Percentiles rank a stretch among this genome's conserved stretches.
Evolutionary conservation across 2,113 vertebrate species (phyloP).

Genomic region (Leptobrachium leishanense): DNA sequence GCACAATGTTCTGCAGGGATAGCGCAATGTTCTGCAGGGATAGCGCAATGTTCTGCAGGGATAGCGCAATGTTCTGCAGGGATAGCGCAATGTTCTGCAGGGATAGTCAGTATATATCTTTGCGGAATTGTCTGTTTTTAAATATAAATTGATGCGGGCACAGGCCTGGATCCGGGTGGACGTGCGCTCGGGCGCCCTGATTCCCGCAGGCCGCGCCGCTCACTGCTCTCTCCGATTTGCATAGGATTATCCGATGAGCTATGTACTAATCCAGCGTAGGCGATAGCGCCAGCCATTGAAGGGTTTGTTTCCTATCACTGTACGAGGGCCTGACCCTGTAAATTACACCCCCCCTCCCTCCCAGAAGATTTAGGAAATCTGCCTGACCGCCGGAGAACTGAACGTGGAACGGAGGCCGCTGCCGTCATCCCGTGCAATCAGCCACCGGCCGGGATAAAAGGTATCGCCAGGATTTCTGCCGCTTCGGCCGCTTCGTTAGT

Average conservation of each 20-base stretch:
- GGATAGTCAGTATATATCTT: no score
- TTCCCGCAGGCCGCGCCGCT: not conserved
- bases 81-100: no score
- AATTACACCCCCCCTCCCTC: constrained; percentile 1
- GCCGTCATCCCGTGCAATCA: not conserved
- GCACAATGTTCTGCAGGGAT: no score
- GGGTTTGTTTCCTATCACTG: constrained; percentile 2
- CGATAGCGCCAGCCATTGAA: not conserved
- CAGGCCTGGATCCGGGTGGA: not conserved
- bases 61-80: no score
- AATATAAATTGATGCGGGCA: no score
- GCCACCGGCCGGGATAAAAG: not conserved
- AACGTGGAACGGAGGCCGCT: no score
- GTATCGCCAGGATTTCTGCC: no score
- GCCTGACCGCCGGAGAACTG: not conserved
- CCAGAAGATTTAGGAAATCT: not conserved
- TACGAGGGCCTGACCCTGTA: not conserved
- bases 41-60: no score
- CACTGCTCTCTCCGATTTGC: not conserved
- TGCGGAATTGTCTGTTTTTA: no score
- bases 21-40: no score
- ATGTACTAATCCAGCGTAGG: not conserved
- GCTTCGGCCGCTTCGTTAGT: not conserved
- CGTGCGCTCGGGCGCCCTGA: no score
- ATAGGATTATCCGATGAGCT: not conserved